Evolutionary conservation across 2,888 invertebrate species (phyloP), one percentile per base, ranked within the genome.

Genomic region (Andrena flavipes): DNA sequence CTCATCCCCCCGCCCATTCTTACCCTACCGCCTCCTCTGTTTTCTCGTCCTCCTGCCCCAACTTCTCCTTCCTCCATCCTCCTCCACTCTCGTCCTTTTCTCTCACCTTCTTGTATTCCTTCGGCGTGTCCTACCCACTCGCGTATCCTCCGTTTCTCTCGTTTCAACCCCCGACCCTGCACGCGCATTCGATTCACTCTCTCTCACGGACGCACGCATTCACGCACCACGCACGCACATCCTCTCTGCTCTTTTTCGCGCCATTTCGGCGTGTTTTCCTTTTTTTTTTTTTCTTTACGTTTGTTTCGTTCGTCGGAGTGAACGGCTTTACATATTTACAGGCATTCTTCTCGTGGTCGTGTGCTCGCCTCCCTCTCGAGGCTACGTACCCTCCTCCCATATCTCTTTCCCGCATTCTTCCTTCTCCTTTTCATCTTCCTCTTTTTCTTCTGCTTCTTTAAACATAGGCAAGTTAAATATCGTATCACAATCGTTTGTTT

Each of bases 401-500:
- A 56, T 30, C n/a, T 16, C 23, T 60, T 51, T 71, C 60, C 48
- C 51, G 16, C n/a, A 1, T 62, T 49, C 20, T 3, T 54, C 33
- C 68, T 56, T 33, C 6, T 67, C 73, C 49, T 64, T 30, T 67
- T 73, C 72, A 65, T 72, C 70, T 20, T 63, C 73, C 10, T 63
- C 76, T 77, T 83, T 83, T 78, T 79, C 26, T 80, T 65, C 79
- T 87, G n/a, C 56, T 82, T 76, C 85, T 76, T 77, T 90, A 91
- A 93, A 93, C 93, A 92, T 93, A 93, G 93, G 92, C 93, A 93
- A 94, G 93, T 93, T 93, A 93, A 93, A 93, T 93, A 93, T 93
- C 92, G 92, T 94, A 93, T 93, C 93, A 93, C 93, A 94, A 94
- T 94, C 93, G 92, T 93, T 87, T 72, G 64, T 51, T 51, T 68